Base-by-base conservation (phyloP, 2,888 invertebrate species). In the Drosophila anomelani region DNA sequence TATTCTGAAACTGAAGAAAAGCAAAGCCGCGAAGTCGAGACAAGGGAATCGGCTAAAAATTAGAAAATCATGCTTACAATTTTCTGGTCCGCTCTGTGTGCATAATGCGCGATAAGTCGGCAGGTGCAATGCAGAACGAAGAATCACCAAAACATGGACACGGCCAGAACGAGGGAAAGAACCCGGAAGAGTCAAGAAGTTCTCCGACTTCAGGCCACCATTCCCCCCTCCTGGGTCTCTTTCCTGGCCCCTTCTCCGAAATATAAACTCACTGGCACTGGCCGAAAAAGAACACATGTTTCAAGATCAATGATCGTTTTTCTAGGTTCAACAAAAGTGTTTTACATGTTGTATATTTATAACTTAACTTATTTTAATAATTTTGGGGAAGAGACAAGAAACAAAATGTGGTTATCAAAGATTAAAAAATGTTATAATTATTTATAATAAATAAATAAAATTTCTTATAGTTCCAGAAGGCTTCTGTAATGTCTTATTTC, bases 141-240 rank as follows among this genome's bases (percentile, higher is more conserved):
- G 66, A 70, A 77, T 71, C 71, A 69, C 74, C 73, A 66, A 77
- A 71, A 66, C 68, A 75, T 49, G 34, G 44, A 38, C 47, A 46
- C 29, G 29, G 36, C 47, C 32, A 38, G 56, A 46, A 55, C 29
- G 68, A 55, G 61, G 51, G 44, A 56, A 47, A 78, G 82, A 83
- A 83, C 83, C 85, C 88, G 83, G 88, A 87, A 83, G 83, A 83
- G 85, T 78, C 64, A 26, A 57, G 57, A 39, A 59, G 75, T 55
- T 66, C 59, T 62, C 61, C 47, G 32, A 23, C 54, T 47, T 38
- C 51, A 36, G 51, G 3, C 32, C 36, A 17, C 41, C 60, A 51
- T 26, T 29, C 17, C 43, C 58, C 41, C 43, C 58, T 51, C 20
- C 36, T n/a, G 49, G 20, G 20, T 20, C 26, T 34, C 17, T 47